A percentile compares a stretch with the other conserved stretches of the same genome.
Evolutionary conservation across 2,888 invertebrate genomes (phyloP).

Genomic region (Aphidoletes aphidimyza): DNA sequence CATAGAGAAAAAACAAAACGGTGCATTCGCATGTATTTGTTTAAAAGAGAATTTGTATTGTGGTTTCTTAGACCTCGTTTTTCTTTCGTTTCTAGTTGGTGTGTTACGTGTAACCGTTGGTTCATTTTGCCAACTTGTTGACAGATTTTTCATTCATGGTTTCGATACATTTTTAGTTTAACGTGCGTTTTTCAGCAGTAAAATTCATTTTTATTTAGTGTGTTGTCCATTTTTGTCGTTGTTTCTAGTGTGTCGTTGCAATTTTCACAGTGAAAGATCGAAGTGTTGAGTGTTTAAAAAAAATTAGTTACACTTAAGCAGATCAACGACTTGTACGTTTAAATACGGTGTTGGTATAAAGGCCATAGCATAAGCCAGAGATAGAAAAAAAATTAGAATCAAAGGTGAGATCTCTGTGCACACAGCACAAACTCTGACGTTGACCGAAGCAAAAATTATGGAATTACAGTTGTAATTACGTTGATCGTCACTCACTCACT

Average conservation of each 20-base stretch:
- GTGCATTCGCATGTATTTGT: neutral
- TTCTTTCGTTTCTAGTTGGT: conserved; percentile 1
- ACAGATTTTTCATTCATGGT: conserved; percentile 47
- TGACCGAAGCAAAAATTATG: neutral
- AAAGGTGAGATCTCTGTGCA: neutral
- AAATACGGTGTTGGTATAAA: no score
- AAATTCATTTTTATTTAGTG: neutral
- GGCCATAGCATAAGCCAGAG: no score
- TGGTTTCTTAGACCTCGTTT: conserved; percentile 42
- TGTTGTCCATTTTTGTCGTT: neutral
- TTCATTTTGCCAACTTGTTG: conserved; percentile 47
- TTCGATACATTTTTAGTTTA: neutral
- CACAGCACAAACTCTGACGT: neutral
- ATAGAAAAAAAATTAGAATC: neutral
- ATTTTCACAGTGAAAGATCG: neutral
- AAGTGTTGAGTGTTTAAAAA: no score
- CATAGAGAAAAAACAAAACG: neutral
- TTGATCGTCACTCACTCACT: neutral
- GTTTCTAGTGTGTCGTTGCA: neutral
- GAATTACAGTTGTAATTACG: conserved; percentile 46
- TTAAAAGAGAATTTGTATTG: neutral
- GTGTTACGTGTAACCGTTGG: conserved; percentile 28
- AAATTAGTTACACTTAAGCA: no score
- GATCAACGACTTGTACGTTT: no score
- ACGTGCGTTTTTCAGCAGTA: neutral